Evolutionary conservation across 64 coral and sea anemone species (phyloP).

Genomic region (Pocillopora verrucosa): DNA sequence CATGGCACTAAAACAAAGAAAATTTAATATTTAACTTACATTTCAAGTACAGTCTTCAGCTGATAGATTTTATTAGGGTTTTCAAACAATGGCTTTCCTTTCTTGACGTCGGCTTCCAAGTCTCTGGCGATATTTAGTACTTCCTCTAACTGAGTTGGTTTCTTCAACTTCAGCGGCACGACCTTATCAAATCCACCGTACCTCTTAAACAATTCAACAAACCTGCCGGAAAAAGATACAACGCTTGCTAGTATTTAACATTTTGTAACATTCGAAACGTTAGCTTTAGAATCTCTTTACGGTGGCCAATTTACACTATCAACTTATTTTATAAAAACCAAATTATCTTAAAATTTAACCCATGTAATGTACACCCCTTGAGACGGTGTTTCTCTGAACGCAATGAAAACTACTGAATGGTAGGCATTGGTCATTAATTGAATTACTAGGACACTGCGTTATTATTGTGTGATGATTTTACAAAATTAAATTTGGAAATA

Average conservation of each 20-base stretch:
- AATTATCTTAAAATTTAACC: too few species aligned
- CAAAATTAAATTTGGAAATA: too few species aligned
- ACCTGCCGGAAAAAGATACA: constrained; percentile 39
- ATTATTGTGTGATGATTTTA: too few species aligned
- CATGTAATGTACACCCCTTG: too few species aligned
- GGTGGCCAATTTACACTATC: too few species aligned
- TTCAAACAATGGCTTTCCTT: constrained; percentile 69
- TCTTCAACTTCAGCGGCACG: constrained; percentile 73
- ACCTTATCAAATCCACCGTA: constrained; percentile 71
- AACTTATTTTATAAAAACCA: too few species aligned
- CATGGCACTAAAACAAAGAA: background rate
- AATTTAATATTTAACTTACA: constrained; percentile 46
- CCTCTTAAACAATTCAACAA: constrained; percentile 83
- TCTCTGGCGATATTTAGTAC: constrained; percentile 84
- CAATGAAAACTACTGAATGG: too few species aligned
- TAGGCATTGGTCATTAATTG: too few species aligned
- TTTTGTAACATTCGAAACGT: background rate
- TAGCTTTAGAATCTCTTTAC: too few species aligned
- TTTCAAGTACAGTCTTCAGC: constrained; percentile 82
- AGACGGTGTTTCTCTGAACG: too few species aligned
- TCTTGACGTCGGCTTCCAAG: constrained; percentile 55
- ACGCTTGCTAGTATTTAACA: background rate
- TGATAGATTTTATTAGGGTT: constrained; percentile 77
- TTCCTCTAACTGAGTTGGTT: constrained; percentile 78
- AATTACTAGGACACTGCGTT: too few species aligned